These are phyloP conservation scores for Sipha maydis DNA, from an alignment of 2,888 invertebrate species.

Conservation along the genomic window DNA sequence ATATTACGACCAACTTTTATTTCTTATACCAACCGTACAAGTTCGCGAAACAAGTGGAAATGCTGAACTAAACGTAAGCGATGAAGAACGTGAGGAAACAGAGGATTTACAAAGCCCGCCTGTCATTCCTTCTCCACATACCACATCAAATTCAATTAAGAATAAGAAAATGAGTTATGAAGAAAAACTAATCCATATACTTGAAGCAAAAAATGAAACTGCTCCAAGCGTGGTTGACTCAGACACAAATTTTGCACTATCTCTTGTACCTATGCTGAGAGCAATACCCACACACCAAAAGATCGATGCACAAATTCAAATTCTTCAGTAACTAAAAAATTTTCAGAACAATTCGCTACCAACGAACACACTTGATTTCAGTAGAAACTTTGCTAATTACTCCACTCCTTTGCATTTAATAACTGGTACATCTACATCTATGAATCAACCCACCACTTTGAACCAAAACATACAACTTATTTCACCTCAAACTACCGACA, in stretches of 20 bases:
- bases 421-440: too few species aligned
- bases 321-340: slow-evolving; percentile 28
- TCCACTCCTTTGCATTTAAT: slow-evolving; percentile 21
- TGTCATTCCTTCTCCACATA: slow-evolving; percentile 4
- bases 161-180: neutral
- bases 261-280: slow-evolving; percentile 26
- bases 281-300: slow-evolving; percentile 6
- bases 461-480: slow-evolving; percentile 25
- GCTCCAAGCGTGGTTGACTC: slow-evolving; percentile 25
- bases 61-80: slow-evolving; percentile 19
- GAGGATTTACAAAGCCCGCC: slow-evolving; percentile 1
- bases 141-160: slow-evolving; percentile 5
- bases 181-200: slow-evolving; percentile 11
- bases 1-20: neutral
- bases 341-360: slow-evolving; percentile 10
- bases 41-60: slow-evolving; percentile 6
- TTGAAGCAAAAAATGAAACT: slow-evolving; percentile 1
- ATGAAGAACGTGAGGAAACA: slow-evolving; percentile 6
- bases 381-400: slow-evolving; percentile 15
- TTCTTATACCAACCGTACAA: slow-evolving; percentile 7
- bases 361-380: slow-evolving; percentile 22
- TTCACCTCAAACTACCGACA: slow-evolving; percentile 24
- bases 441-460: slow-evolving; percentile 15
- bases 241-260: slow-evolving; percentile 17
- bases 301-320: slow-evolving; percentile 22